Evolutionary conservation across 2,797 vertebrate species (phyloP), one percentile per base, ranked within the genome.

Genomic region (Columba guinea): DNA sequence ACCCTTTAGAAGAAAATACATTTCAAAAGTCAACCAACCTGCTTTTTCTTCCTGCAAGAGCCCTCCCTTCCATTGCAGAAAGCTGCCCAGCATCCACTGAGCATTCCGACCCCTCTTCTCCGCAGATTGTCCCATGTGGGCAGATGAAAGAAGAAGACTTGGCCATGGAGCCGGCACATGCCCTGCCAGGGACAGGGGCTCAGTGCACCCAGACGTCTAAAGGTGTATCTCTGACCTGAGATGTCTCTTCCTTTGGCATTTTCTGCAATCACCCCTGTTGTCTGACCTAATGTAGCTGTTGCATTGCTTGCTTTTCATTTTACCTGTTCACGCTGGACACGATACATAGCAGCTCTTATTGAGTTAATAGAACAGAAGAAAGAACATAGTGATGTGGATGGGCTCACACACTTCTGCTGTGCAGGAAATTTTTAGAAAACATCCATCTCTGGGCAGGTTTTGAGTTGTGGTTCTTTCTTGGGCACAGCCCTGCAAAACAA

Each of bases 81-180:
- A 1, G 10, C 58, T 71, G 39, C 51, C 35, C 73, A 49, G 60
- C 55, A 53, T 20, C 24, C 24, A 7, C 34, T 35, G 21, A 64
- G 26, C 27, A 28, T 46, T 82, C 79, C 77, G 53, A 74, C 8
- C 21, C 27, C 24, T 68, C 26, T 81, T 79, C 46, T 60, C n/a
- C 0, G 0, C 62, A 78, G 30, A 85, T 39, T 13, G 13, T 85
- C 23, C 20, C 30, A 21, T 0, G 0, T 27, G 18, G 37, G 26
- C 23, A 74, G 52, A 41, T 67, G 12, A 44, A 95, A 55, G n/a
- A 69, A 27, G 8, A 64, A 41, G 11, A 27, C 28, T 34, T 86
- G 68, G 26, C 63, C 70, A 23, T 39, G 65, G 30, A 76, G 22
- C 13, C 48, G 62, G 13, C 12, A 8, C 13, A 35, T 78, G 39